Evolutionary conservation across 1,140 invertebrate species (phyloP), one percentile per base, ranked within the genome.

Genomic region (Papilio helenus): DNA sequence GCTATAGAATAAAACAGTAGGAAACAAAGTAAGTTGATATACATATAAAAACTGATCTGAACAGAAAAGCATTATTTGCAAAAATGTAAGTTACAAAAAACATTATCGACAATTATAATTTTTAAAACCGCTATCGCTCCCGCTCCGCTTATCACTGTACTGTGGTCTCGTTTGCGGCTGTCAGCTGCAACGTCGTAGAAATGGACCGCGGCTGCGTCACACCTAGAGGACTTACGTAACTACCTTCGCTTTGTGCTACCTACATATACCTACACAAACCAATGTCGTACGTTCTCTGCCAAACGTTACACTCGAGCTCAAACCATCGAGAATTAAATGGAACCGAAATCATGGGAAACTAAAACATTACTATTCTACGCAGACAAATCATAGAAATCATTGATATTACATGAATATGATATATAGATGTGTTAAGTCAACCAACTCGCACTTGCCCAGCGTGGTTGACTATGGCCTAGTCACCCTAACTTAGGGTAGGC

Each of bases 141-240:
- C 83, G 83, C 79, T 82, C 34, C 44, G 72, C 68, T 72, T 9
- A 34, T 34, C 78, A 83, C 18, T 16, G 76, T 34, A 39, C 29
- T n/a, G n/a, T 12, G 29, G 65, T 26, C 51, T 23, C 44, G 79
- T 44, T 76, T 87, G 86, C 80, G 83, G 86, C 86, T 87, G 86
- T 83, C 86, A 87, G 84, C 81, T 83, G 82, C 82, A 84, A 82
- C 88, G 88, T 89, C 85, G 84, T 86, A 83, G 85, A 86, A 88
- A 88, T 85, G 88, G 88, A 87, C 87, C 81, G 80, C 85, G 81
- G 79, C 76, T 77, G 76, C 85, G 83, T 85, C 82, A 85, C 84
- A 84, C 82, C 85, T 88, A 89, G 87, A 89, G 87, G 86, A 85
- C 83, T 80, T 82, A 80, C 80, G 80, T 83, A 81, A 85, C 83